Evolutionary conservation across 2,113 vertebrate species (phyloP).

Genomic region (Corydoras maculifer): DNA sequence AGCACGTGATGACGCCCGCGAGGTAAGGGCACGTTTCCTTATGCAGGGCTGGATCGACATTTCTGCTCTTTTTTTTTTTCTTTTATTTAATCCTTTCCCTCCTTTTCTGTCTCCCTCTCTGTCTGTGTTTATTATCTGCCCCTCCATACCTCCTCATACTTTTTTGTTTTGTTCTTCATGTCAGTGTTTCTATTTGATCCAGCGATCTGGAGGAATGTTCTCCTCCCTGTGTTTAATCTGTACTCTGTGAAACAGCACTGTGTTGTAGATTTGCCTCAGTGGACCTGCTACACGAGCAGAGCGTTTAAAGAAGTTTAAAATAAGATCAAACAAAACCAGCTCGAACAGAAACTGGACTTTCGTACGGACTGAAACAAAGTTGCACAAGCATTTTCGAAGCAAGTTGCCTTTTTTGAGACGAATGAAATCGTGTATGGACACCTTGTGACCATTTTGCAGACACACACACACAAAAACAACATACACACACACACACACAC

Average conservation of each 20-base stretch:
- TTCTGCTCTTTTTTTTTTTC: constrained; percentile 26
- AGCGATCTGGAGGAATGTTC: constrained; percentile 21
- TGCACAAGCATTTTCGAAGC: too few relatives aligned
- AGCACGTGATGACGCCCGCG: constrained; percentile 68
- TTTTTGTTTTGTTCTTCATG: background rate
- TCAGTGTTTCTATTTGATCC: constrained; percentile 36
- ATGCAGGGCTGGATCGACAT: constrained; percentile 53
- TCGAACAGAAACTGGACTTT: too few relatives aligned
- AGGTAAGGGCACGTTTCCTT: constrained; percentile 89
- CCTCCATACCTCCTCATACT: constrained; percentile 7
- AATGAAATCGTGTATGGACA: too few relatives aligned
- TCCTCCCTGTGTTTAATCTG: constrained; percentile 20
- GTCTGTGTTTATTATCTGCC: constrained; percentile 14
- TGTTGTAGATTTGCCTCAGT: too few relatives aligned
- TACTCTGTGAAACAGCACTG: constrained; percentile 7
- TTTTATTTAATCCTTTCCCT: constrained; percentile 4
- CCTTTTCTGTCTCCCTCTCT: background rate
- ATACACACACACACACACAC: background rate
- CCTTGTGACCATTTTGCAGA: too few relatives aligned
- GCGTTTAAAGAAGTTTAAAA: too few relatives aligned
- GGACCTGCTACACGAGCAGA: too few relatives aligned
- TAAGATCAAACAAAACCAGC: too few relatives aligned
- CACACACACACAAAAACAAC: too few relatives aligned
- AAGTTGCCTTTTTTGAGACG: too few relatives aligned
- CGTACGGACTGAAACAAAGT: too few relatives aligned